These are phyloP conservation scores for Leptothorax acervorum DNA, from an alignment of 2,888 invertebrate species.

Conservation along the genomic window DNA sequence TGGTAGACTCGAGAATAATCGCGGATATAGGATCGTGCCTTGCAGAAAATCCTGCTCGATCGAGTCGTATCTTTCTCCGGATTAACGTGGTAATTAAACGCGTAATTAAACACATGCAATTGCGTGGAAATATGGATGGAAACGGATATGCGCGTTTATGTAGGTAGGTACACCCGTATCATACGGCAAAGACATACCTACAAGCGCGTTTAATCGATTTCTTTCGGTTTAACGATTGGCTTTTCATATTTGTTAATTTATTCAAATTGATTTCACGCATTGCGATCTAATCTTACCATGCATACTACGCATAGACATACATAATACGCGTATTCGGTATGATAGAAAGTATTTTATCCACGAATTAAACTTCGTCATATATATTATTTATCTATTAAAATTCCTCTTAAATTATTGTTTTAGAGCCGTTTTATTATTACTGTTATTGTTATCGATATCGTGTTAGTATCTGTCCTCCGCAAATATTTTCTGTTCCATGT, in stretches of 20 bases:
- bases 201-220: conserved; percentile 17
- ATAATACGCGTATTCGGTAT: not conserved
- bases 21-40: conserved; percentile 30
- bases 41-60: conserved; percentile 33
- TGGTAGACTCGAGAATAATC: conserved; percentile 28
- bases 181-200: not conserved
- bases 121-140: conserved; percentile 17
- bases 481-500: not conserved
- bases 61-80: conserved; percentile 32
- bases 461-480: not conserved
- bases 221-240: conserved; percentile 3
- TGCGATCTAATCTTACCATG: not conserved
- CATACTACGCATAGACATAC: not conserved
- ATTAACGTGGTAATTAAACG: conserved; percentile 45
- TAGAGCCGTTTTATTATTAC: not conserved
- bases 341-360: not conserved
- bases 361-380: not conserved
- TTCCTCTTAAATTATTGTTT: not conserved
- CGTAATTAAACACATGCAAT: conserved; percentile 39
- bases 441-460: not conserved
- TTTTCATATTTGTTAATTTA: conserved; percentile 13
- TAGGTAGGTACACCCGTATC: not conserved
- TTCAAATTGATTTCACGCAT: not conserved
- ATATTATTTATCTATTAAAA: not conserved
- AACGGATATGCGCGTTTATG: not conserved